A percentile compares a stretch with the other conserved stretches of the same genome.
Conservation (phyloP, 2,888 invertebrate species). For the Subacronicta megacephala region DNA sequence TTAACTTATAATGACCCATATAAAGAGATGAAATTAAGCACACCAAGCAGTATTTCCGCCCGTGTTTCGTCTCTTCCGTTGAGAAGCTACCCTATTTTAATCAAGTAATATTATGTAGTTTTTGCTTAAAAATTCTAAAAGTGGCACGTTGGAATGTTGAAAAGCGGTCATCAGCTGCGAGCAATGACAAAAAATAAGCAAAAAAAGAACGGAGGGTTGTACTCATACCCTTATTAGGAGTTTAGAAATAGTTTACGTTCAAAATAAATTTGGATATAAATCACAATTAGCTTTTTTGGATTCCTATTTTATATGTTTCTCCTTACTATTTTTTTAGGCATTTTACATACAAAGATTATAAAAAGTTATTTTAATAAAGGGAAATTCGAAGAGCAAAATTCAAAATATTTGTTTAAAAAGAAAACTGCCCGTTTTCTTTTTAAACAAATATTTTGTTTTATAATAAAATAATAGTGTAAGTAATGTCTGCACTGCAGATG, state of each 20-base stretch:
- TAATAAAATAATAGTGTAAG: too few species aligned
- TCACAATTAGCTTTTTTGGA: slow-evolving; percentile 5
- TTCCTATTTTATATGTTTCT: too few species aligned
- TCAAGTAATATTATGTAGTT: slow-evolving; percentile 50
- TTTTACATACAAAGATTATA: too few species aligned
- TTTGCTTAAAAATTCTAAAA: slow-evolving; percentile 56
- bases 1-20: too few species aligned
- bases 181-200: slow-evolving; percentile 38
- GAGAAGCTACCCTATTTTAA: slow-evolving; percentile 44
- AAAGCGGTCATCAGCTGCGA: slow-evolving; percentile 55
- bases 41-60: slow-evolving; percentile 59
- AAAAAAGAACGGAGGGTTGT: slow-evolving; percentile 47
- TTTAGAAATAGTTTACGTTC: slow-evolving; percentile 13
- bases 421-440: too few species aligned
- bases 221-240: slow-evolving; percentile 41
- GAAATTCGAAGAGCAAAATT: too few species aligned
- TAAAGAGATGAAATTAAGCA: slow-evolving; percentile 40
- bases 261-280: slow-evolving; percentile 1
- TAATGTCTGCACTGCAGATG: too few species aligned
- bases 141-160: slow-evolving; percentile 55
- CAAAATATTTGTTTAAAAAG: too few species aligned
- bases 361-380: too few species aligned
- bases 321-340: too few species aligned
- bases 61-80: slow-evolving; percentile 51
- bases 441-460: too few species aligned